Percentiles rank a stretch among this genome's conserved stretches.
phyloP scores from a whole-genome alignment of 2,797 vertebrate species.

The Sebastolobus altivelis region DNA sequence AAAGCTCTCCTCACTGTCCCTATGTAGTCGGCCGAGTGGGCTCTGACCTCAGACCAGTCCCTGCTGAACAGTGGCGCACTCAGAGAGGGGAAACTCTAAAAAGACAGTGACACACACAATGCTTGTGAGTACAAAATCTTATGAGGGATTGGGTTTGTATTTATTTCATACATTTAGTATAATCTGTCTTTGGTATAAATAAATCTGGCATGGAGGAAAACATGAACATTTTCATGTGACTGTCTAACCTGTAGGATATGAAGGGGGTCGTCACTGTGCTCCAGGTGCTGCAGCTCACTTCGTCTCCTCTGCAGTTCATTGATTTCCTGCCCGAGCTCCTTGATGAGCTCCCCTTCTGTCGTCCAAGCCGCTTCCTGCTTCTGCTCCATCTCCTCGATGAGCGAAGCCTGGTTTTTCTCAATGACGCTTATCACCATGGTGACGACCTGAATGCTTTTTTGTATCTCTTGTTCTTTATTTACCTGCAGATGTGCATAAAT shows the following conservation, averaged over 20 bases:
- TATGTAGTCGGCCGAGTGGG: conserved; percentile 6
- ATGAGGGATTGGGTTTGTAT: background rate
- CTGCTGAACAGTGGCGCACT: conserved; percentile 18
- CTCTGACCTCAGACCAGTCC: conserved; percentile 50
- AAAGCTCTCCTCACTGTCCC: conserved; percentile 40
- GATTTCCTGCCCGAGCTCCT: conserved; percentile 60
- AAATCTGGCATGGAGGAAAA: background rate
- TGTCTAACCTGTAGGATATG: conserved; percentile 57
- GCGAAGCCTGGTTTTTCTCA: conserved; percentile 48
- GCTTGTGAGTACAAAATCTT: background rate
- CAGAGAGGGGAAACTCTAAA: conserved; percentile 51
- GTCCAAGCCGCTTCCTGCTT: conserved; percentile 25
- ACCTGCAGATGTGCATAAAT: conserved; percentile 28
- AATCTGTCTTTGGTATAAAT: background rate
- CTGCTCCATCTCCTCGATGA: conserved; percentile 45
- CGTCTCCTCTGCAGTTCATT: conserved; percentile 51
- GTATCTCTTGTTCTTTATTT: conserved; percentile 40
- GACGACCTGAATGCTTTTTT: conserved; percentile 36
- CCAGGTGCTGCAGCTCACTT: conserved; percentile 61
- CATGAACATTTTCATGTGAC: background rate
- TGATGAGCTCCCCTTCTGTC: conserved; percentile 24
- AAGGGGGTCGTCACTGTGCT: conserved; percentile 53
- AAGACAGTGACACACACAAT: background rate
- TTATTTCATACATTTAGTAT: background rate
- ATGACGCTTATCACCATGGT: conserved; percentile 25